A percentile compares a stretch with the other conserved stretches of the same genome.
Conservation (phyloP, 2,113 vertebrate species). For the Proteles cristata region DNA sequence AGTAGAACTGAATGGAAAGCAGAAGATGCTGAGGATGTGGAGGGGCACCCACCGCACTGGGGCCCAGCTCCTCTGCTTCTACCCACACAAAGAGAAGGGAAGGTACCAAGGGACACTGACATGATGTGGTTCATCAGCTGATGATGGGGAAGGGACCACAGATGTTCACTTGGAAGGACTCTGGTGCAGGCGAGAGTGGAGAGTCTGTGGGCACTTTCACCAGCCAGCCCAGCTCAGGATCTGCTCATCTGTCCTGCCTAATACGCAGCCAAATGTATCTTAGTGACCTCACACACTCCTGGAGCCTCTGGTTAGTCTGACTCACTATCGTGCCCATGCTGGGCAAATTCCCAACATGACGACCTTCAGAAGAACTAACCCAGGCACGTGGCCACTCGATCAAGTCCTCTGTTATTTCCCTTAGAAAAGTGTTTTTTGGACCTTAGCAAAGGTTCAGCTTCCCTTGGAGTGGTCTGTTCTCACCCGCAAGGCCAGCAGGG, state of each 20-base stretch:
- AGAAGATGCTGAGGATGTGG: neutral
- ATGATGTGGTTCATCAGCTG: neutral
- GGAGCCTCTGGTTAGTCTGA: neutral
- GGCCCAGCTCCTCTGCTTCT: neutral
- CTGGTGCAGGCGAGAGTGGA: conserved; percentile 27
- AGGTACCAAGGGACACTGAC: neutral
- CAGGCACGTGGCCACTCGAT: neutral
- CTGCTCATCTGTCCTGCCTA: conserved; percentile 33
- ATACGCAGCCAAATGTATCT: conserved; percentile 12
- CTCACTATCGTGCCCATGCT: neutral
- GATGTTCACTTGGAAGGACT: conserved; percentile 29
- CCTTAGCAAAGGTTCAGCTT: neutral
- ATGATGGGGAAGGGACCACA: neutral
- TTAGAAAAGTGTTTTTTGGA: neutral
- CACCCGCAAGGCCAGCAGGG: neutral
- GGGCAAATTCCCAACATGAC: neutral
- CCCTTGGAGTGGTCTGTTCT: neutral
- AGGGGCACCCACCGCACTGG: neutral
- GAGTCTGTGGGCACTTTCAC: conserved; percentile 41
- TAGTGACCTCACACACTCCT: neutral
- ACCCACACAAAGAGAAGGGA: neutral
- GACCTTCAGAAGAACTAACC: neutral
- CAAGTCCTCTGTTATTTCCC: neutral
- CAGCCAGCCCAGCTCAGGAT: conserved; percentile 56
- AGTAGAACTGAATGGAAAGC: neutral